Base-by-base conservation (phyloP, 2,888 invertebrate species). In the Andrena dorsata region DNA sequence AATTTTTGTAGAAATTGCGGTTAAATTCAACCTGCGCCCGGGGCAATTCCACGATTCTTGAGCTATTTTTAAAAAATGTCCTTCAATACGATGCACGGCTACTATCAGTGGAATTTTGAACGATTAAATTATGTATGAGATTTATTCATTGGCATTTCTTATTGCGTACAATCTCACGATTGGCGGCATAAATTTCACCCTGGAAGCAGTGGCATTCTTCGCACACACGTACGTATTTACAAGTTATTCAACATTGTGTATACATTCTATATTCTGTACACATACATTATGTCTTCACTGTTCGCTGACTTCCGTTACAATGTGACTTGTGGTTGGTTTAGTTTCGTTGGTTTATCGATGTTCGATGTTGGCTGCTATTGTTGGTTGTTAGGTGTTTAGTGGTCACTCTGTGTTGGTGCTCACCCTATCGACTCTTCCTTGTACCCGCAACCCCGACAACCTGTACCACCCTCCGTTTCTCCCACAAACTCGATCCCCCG, bases 381-480 rank as follows among this genome's bases (percentile, higher is more conserved):
- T 93, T 93, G 91, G 92, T 92, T 93, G 91, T 93, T 92, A 93
- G 92, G 93, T 93, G 93, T 93, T 93, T 93, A 93, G 93, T 93
- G 92, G 92, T 92, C 92, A 93, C 89, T 91, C 89, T 92, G 91
- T 93, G 90, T 93, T 93, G 91, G 91, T 92, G 90, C 90, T 89
- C 90, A 86, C 89, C 83, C 86, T 81, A 83, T 84, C 88, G 80
- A 78, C 83, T 87, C 82, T 82, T 89, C 89, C 91, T 87, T 88
- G 88, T 89, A 88, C 87, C 88, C 87, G 88, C 90, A 88, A 87
- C 86, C 77, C 81, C 79, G 75, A 78, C 80, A 83, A 86, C 86
- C 86, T 84, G 2, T 20, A 2, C 53, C 56, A 80, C 78, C 86
- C 86, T 86, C 83, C 80, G 86, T 86, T 76, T 78, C 86, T 79